Evolutionary conservation across 1,140 invertebrate species (phyloP), one percentile per base, ranked within the genome.

Genomic region (Ceratosolen fusciceps): DNA sequence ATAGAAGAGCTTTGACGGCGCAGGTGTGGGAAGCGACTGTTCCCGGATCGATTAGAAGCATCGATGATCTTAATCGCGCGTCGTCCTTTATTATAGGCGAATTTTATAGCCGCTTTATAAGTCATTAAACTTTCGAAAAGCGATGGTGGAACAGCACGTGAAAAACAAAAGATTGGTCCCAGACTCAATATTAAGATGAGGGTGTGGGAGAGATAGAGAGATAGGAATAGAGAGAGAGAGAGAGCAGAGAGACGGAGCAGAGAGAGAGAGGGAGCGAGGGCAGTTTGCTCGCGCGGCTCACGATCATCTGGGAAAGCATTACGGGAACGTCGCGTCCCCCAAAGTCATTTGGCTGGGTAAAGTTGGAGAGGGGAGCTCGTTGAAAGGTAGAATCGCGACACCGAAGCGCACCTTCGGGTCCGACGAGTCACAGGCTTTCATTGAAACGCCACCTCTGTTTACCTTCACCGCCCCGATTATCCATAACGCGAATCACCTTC

Each of bases 361-460:
- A 54, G n/a, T n/a, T n/a, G 73, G 75, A 29, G 12, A 5, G 12
- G 0, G 2, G 21, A 14, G 29, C n/a, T 54, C 43, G 47, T 71
- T 71, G 9, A 12, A 19, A 29, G 68, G 26, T 54, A 54, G 1
- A 54, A 43, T 3, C 29, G 4, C 29, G 47, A 26, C 16, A 31
- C 85, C 87, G 86, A 88, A 88, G 82, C 80, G 80, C 83, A 87
- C 87, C 79, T 87, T 85, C 84, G 87, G 84, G 86, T 68, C 82
- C 52, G 71, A 34, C 82, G 83, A 87, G 87, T 85, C 83, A 84
- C 84, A 77, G 74, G 58, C 78, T 86, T 83, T 88, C 86, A 88
- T 88, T 88, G 87, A 88, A 88, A 87, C 83, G 84, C 86, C 85
- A 14, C 39, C 58, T 43, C 43, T 82, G 82, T 79, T 85, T 82